Base-by-base conservation (phyloP, 2,113 vertebrate genomes). In the Clarias gariepinus region DNA sequence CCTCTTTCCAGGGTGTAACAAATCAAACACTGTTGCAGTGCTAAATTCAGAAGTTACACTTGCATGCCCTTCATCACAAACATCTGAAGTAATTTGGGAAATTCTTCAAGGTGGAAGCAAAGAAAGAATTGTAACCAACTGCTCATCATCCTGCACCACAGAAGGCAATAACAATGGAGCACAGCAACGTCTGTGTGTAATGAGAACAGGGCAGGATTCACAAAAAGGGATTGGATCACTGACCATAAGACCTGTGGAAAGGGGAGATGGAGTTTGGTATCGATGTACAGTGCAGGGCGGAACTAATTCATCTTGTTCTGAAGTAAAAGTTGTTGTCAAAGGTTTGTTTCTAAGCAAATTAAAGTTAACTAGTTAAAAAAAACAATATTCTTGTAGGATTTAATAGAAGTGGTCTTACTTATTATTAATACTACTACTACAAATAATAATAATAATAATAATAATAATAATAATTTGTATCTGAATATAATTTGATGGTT, bases 221-320 rank as follows among this genome's bases (percentile, higher is more conserved):
- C 28, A 28, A 61, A 81, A n/a, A 52, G 33, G 66, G 52, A 61
- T 11, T 60, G 33, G 9, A 61, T 86, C 78, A 73, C 78, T 86
- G 33, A 86, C 60, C 12, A 86, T 86, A 53, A 81, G 85, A 28
- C 78, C 78, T 61, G 85, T 86, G 33, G 18, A 21, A 18, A 64
- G 4, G 2, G 28, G 33, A 30, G 85, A 86, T 73, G 64, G 23
- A 15, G 23, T 23, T 71, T 86, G 85, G 85, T 86, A 81, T 61
- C 78, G 66, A 58, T 86, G 85, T 73, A 73, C 25, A 73, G 55
- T 86, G 25, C 23, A 81, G 12, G 41, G 19, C 28, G 33, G 10
- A n/a, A 28, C 25, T 10, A 15, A 3, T 1, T 28, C 68, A 23
- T 33, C 71, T 18, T 86, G 85, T 81, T 81, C 33, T 71, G 16